Base-by-base conservation (phyloP, 2,797 vertebrate species). In the Hylomyscus alleni region DNA sequence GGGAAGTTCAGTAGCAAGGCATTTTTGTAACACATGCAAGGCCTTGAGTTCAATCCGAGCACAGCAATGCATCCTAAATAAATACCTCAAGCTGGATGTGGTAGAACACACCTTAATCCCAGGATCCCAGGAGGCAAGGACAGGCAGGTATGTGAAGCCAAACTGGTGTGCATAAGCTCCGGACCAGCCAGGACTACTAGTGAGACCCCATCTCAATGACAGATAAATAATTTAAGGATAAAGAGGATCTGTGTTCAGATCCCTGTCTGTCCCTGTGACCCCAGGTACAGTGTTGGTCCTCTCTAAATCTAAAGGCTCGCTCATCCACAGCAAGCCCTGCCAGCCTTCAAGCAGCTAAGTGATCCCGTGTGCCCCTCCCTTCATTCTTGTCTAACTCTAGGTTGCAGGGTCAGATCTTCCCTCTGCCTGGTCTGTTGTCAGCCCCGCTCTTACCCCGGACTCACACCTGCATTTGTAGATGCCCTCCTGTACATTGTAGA, bases 331-430 rank as follows among this genome's bases (percentile, higher is more conserved):
- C 22, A 7, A 20, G 2, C 29, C 17, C 44, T 34, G 44, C 69
- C 29, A 17, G 4, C 8, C 77, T 50, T 13, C 40, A 9, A 40
- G 34, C 8, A 50, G 58, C 52, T 73, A 22, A 82, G 34, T 20
- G 15, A 17, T 47, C 52, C 34, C 67, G 17, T 4, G 10, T 9
- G 26, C 52, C 72, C 34, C 52, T 50, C 1, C 0, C 11, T 40
- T 37, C 2, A 0, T 29, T 58, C 62, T 90, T 34, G 13, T 78
- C n/a, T 65, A 34, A 2, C 10, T 17, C 44, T 52, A 2, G 22
- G 17, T 52, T 20, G 15, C 12, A 77, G 47, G 17, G n/a, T 50
- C 31, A 8, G 86, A 5, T 69, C 54, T 58, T 54, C 67, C n/a
- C 8, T 83, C 84, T 31, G 29, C 15, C 62, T 44, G 56, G 29